These are phyloP conservation scores for Heliothis virescens DNA, from an alignment of 1,140 invertebrate genomes.

Conservation along the genomic window DNA sequence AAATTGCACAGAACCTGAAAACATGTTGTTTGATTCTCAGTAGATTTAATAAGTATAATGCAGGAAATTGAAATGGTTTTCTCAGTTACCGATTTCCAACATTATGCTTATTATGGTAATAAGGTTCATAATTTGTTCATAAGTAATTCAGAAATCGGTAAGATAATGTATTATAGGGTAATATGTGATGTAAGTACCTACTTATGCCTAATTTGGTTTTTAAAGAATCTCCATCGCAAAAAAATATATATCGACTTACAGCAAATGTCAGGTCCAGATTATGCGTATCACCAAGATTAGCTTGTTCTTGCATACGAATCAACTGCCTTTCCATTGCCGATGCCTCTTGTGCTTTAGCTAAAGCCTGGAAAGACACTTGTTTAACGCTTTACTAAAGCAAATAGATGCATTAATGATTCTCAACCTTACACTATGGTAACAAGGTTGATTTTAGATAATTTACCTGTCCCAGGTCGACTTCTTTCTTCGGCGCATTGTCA, in stretches of 20 bases:
- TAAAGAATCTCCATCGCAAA: neutral
- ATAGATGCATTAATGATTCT: neutral
- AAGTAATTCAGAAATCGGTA: no score
- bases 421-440: neutral
- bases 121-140: no score
- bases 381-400: neutral
- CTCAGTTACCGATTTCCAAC: no score
- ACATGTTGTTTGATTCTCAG: no score
- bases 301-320: conserved; percentile 96
- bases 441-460: conserved; percentile 29
- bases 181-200: no score
- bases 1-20: conserved; percentile 96
- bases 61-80: no score
- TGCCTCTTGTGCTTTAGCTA: conserved; percentile 98
- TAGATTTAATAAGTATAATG: no score
- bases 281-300: conserved; percentile 93
- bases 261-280: conserved; percentile 98
- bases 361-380: conserved; percentile 82
- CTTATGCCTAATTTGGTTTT: no score
- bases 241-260: conserved; percentile 85
- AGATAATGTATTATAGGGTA: no score
- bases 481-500: conserved; percentile 66
- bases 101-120: no score
- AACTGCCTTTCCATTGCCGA: conserved; percentile 96
- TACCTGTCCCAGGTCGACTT: conserved; percentile 74